These are phyloP conservation scores for Fopius arisanus DNA, from an alignment of 1,140 invertebrate species.

Conservation along the genomic window DNA sequence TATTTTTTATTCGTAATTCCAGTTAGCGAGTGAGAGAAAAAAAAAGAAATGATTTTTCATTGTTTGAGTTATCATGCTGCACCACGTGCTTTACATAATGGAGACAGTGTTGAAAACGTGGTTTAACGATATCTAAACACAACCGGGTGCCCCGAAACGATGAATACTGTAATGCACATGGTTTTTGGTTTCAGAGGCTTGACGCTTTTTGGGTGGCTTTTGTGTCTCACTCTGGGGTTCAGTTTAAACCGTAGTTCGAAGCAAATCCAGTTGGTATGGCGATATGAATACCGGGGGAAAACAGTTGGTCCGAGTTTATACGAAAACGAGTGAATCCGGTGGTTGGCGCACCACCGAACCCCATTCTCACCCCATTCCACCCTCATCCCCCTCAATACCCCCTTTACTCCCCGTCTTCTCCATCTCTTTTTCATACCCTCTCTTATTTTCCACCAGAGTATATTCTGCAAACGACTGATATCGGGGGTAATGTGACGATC, in stretches of 20 bases:
- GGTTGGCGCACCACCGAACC: slow-evolving; percentile 6
- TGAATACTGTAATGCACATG: neutral
- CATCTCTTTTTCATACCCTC: neutral
- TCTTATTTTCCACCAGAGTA: neutral
- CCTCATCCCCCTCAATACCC: neutral
- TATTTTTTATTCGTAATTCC: neutral
- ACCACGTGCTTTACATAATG: slow-evolving; percentile 62
- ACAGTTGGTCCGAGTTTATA: slow-evolving; percentile 6
- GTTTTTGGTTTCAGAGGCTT: slow-evolving; percentile 13
- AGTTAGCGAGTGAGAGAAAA: neutral
- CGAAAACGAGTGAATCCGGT: slow-evolving; percentile 5
- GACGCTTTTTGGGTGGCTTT: neutral
- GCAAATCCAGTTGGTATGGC: slow-evolving; percentile 8
- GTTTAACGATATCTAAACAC: slow-evolving; percentile 44
- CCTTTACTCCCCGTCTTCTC: neutral
- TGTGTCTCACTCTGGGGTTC: neutral
- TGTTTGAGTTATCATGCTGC: slow-evolving; percentile 59
- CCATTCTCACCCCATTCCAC: neutral
- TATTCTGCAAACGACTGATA: slow-evolving; percentile 23
- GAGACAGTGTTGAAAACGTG: slow-evolving; percentile 58
- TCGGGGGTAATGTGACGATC: neutral
- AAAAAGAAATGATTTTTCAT: slow-evolving; percentile 40
- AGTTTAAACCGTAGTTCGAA: slow-evolving; percentile 1
- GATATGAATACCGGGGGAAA: slow-evolving; percentile 12
- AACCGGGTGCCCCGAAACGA: slow-evolving; percentile 4